Evolutionary conservation across 1,140 invertebrate genomes (phyloP).

Genomic region (Solen grandis): DNA sequence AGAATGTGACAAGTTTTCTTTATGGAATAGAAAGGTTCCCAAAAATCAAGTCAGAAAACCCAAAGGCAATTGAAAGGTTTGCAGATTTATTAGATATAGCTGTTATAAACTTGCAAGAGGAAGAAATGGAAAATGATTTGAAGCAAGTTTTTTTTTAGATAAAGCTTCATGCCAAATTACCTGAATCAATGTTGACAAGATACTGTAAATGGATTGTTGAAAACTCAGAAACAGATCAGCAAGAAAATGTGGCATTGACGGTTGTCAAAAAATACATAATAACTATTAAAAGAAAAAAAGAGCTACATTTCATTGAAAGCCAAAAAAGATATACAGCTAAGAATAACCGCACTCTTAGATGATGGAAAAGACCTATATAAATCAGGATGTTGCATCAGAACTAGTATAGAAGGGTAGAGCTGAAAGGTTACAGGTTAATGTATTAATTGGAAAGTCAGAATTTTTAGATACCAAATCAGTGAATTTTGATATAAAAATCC

Average conservation of each 20-base stretch:
- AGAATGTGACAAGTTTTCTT: background rate
- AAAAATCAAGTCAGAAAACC: background rate
- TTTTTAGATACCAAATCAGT: conserved; percentile 9
- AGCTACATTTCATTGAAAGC: background rate
- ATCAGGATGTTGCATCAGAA: background rate
- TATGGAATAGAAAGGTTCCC: conserved; percentile 5
- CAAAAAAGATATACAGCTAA: background rate
- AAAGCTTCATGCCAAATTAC: too few species aligned
- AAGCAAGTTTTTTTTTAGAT: too few species aligned
- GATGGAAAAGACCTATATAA: conserved; percentile 1
- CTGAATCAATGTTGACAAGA: too few species aligned
- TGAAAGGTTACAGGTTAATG: background rate
- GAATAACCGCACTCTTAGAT: conserved; percentile 4
- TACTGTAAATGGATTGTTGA: too few species aligned
- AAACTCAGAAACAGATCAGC: too few species aligned
- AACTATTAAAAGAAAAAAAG: conserved; percentile 12
- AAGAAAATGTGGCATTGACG: conserved; percentile 20
- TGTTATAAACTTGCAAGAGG: too few species aligned
- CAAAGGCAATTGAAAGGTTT: conserved; percentile 23
- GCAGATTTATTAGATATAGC: conserved; percentile 14
- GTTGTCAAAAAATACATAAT: conserved; percentile 24
- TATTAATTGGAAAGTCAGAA: background rate
- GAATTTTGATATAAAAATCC: background rate
- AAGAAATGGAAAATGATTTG: too few species aligned
- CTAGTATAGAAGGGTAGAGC: background rate